Evolutionary conservation across 2,888 invertebrate genomes (phyloP), one percentile per base, ranked within the genome.

Genomic region (Panzeria rudis): DNA sequence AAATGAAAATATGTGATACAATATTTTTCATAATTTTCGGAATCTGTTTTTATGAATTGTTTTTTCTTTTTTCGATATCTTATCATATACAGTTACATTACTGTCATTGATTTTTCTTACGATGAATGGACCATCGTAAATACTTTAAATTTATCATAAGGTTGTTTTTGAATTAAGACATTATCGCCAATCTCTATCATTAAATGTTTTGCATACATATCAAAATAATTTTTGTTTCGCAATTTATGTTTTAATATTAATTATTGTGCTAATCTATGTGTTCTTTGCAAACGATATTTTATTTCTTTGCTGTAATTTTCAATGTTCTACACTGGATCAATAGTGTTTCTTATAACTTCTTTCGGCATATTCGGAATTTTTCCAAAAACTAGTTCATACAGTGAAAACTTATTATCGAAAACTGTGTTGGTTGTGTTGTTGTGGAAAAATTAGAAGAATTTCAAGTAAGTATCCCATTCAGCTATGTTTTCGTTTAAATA

Each of bases 401-500:
- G 68, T 20, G 68, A 68, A 35, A 64, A 54, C 54, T 77, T 68
- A 6, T 59, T 59, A 47, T 77, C 59, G 23, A 77, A 77, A 9
- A 66, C 77, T 29, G 77, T 25, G n/a, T 38, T 66, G 17, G 54
- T 2, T 15, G 76, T 38, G 20, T 68, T 66, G 44, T 77, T 77
- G 17, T 77, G 68, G 35, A 59, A 77, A 1, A 56, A 68, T 9
- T 59, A 47, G 23, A 68, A 77, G 15, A 68, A 68, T n/a, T 66
- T 77, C 15, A 77, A 17, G 8, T 72, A 72, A 5, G 59, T 77
- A 25, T 77, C 76, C 69, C 77, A 77, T 56, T 77, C 73, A 0
- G 73, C 7, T 0, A n/a, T 25, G 32, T 50, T 75, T 4, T 73
- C 47, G 17, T 17, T 15, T 25, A 76, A 23, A 23, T 72, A 80